Conservation (phyloP, 2,113 vertebrate genomes). For the Cyanistes caeruleus region DNA sequence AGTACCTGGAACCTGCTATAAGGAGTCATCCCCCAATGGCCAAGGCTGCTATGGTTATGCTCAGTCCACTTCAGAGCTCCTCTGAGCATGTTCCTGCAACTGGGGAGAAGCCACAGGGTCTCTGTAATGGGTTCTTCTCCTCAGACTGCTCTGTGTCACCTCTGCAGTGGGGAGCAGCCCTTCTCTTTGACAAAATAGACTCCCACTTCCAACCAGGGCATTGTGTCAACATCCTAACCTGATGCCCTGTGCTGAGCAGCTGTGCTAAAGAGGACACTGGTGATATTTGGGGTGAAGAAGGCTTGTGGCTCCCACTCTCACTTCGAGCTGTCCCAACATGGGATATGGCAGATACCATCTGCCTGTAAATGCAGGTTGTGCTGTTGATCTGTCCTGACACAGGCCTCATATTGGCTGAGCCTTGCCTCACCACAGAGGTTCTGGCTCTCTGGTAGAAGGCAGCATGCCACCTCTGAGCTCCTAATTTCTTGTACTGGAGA, state of each 20-base stretch:
- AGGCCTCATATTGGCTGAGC: not conserved
- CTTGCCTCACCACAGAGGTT: not conserved
- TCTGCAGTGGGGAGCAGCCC: not conserved
- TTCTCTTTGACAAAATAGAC: not conserved
- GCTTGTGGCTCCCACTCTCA: not conserved
- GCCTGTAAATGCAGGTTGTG: not conserved
- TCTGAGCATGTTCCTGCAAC: not conserved
- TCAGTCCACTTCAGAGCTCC: not conserved
- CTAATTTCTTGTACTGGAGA: not conserved
- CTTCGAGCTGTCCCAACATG: not conserved
- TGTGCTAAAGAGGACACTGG: not conserved
- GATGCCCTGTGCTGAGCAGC: not conserved
- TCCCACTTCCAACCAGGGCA: not conserved
- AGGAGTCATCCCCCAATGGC: fast-evolving
- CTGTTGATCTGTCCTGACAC: not conserved
- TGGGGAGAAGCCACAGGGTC: not conserved
- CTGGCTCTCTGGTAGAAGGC: not conserved
- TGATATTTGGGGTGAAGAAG: not conserved
- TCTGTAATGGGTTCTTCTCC: not conserved
- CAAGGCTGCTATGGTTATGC: not conserved
- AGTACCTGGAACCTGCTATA: not conserved
- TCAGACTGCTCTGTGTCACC: not conserved
- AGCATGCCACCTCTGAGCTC: not conserved
- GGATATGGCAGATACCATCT: not conserved
- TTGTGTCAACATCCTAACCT: not conserved